Conservation (phyloP, 1,140 invertebrate species). For the Lepidurus apus region DNA sequence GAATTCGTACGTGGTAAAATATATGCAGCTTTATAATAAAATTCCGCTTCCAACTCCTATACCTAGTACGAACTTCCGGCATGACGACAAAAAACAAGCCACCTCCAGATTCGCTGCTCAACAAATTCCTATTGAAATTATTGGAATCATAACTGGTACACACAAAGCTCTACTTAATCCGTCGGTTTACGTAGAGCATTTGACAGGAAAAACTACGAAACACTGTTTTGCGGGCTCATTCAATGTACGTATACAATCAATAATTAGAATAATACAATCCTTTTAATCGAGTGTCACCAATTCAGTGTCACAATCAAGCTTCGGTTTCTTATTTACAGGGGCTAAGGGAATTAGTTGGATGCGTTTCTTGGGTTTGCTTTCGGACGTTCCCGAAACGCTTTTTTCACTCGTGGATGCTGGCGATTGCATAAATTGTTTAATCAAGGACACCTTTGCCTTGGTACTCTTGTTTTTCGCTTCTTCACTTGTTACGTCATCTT, state of each 20-base stretch:
- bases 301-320: slow-evolving; percentile 2
- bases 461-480: background rate
- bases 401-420: background rate
- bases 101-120: too few species aligned
- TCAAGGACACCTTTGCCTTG: slow-evolving; percentile 24
- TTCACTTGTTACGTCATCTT: slow-evolving; percentile 21
- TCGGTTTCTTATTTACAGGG: slow-evolving; percentile 30
- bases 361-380: slow-evolving; percentile 29
- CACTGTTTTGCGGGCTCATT: background rate
- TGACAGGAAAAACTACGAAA: too few species aligned
- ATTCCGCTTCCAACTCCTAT: too few species aligned
- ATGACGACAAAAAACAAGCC: too few species aligned
- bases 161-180: too few species aligned
- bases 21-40: too few species aligned
- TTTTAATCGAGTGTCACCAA: background rate
- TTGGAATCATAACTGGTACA: too few species aligned
- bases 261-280: background rate
- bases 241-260: slow-evolving; percentile 4
- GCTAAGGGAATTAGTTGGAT: slow-evolving; percentile 26
- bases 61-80: too few species aligned
- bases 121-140: too few species aligned
- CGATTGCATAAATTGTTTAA: slow-evolving; percentile 27
- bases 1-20: too few species aligned
- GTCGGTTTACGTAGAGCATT: too few species aligned
- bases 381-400: background rate